Evolutionary conservation across 2,797 vertebrate species (phyloP).

Genomic region (Pangasius djambal): DNA sequence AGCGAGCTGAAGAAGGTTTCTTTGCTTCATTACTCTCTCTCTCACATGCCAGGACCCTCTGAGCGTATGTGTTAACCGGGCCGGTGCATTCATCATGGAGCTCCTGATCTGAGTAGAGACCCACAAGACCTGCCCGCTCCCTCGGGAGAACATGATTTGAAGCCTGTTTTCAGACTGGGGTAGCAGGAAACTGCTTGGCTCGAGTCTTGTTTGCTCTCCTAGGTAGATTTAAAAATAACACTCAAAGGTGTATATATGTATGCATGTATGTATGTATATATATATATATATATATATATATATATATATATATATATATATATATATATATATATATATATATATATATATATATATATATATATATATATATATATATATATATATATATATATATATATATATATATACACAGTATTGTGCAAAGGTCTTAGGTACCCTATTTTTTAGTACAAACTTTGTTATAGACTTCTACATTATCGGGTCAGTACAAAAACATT

Average conservation of each 20-base stretch:
- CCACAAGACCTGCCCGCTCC: constrained; percentile 11
- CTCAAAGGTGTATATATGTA: neutral
- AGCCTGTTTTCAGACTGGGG: neutral
- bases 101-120: constrained; percentile 47
- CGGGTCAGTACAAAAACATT: too few relatives aligned
- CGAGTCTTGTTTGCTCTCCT: neutral
- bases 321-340: too few relatives aligned
- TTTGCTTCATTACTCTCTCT: constrained; percentile 59
- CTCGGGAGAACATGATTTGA: constrained; percentile 6
- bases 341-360: too few relatives aligned
- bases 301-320: too few relatives aligned
- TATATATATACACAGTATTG: too few relatives aligned
- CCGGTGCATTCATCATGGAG: constrained; percentile 55
- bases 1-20: constrained; percentile 27
- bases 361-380: too few relatives aligned
- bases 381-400: neutral
- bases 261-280: neutral
- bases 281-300: neutral
- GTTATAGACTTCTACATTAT: too few relatives aligned
- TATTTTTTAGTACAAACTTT: too few relatives aligned
- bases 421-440: too few relatives aligned
- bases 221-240: neutral
- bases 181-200: neutral
- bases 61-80: constrained; percentile 52
- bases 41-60: constrained; percentile 43